Evolutionary conservation across 1,140 invertebrate species (phyloP).

Genomic region (Drosophila sproati): DNA sequence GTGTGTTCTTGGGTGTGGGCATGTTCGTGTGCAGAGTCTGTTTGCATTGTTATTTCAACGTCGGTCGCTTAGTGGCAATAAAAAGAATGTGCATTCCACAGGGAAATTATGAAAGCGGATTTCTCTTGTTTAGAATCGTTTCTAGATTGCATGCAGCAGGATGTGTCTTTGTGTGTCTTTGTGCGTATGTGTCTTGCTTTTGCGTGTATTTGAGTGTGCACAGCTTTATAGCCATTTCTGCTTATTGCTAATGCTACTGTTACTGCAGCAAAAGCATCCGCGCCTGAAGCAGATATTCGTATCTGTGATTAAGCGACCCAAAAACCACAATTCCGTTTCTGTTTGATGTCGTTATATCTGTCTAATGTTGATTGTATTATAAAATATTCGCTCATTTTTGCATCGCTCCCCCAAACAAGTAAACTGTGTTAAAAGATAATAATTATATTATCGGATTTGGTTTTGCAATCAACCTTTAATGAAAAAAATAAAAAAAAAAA

Average conservation of each 20-base stretch:
- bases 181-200: constrained; percentile 27
- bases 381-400: constrained; percentile 33
- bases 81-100: constrained; percentile 80
- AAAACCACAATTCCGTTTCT: constrained; percentile 4
- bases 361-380: constrained; percentile 63
- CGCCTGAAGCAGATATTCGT: constrained; percentile 22
- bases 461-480: neutral
- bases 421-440: neutral
- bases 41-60: constrained; percentile 81
- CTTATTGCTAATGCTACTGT: constrained; percentile 77
- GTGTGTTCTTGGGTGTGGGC: constrained; percentile 13
- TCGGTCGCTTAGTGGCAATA: constrained; percentile 81
- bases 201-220: constrained; percentile 9
- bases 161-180: constrained; percentile 21
- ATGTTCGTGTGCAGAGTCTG: constrained; percentile 49
- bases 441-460: neutral
- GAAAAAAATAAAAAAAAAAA: neutral
- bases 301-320: constrained; percentile 43
- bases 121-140: constrained; percentile 83
- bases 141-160: constrained; percentile 75
- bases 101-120: constrained; percentile 83
- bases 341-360: constrained; percentile 39
- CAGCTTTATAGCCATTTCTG: constrained; percentile 59
- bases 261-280: constrained; percentile 43
- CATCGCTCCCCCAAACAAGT: neutral